A percentile compares a stretch with the other conserved stretches of the same genome.
phyloP scores from a whole-genome alignment of 2,113 vertebrate species.

The Riparia riparia region DNA sequence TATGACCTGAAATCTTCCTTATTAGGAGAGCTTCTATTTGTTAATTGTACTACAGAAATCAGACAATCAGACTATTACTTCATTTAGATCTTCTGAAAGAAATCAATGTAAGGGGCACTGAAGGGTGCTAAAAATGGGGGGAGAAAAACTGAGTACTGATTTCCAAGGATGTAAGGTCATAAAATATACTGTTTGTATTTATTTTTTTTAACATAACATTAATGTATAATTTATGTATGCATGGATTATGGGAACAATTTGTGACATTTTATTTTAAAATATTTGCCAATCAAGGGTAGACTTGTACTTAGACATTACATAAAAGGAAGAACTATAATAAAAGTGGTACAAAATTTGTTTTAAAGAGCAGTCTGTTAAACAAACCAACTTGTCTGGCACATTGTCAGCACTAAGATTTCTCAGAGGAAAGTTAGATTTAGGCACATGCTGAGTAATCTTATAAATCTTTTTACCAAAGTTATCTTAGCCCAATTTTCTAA shows the following conservation, averaged over 20 bases:
- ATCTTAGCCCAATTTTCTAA: background rate
- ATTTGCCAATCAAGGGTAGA: constrained; percentile 4
- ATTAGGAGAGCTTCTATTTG: background rate
- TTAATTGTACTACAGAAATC: background rate
- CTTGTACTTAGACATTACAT: background rate
- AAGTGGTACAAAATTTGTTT: background rate
- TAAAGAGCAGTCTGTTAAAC: background rate
- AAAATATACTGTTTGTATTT: background rate
- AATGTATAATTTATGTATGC: constrained; percentile 39
- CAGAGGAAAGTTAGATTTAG: background rate
- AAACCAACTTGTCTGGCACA: background rate
- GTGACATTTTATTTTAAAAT: constrained; percentile 28
- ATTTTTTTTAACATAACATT: background rate
- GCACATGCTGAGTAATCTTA: background rate
- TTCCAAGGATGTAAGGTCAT: background rate
- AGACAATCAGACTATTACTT: background rate
- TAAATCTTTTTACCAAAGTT: background rate
- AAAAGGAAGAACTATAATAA: background rate
- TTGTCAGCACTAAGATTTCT: background rate
- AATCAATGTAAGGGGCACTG: background rate
- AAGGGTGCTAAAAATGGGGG: background rate
- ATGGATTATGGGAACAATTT: background rate
- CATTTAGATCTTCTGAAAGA: background rate
- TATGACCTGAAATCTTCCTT: background rate
- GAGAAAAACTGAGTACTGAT: background rate